Conservation (phyloP, 2,888 invertebrate species). For the Drosophila putrida region DNA sequence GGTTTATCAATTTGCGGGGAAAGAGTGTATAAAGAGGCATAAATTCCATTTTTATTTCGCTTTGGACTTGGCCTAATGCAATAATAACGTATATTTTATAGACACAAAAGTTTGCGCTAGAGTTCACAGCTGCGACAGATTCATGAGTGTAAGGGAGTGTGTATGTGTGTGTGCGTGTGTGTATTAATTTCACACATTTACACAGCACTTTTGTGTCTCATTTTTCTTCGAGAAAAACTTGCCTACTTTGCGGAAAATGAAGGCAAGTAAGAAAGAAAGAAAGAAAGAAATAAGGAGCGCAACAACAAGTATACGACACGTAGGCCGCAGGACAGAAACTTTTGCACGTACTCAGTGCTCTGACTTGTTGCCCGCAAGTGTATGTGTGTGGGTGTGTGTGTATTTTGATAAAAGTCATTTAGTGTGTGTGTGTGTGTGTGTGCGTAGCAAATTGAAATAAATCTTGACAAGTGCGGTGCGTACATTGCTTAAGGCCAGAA, state of each 20-base stretch:
- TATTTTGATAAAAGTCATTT: slow-evolving; percentile 66
- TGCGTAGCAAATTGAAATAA: slow-evolving; percentile 73
- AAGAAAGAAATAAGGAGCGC: slow-evolving; percentile 15
- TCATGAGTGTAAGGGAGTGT: slow-evolving; percentile 10
- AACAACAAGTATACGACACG: slow-evolving; percentile 54
- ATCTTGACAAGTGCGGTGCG: slow-evolving; percentile 73
- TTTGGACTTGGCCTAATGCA: slow-evolving; percentile 60
- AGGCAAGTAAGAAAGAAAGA: slow-evolving; percentile 26
- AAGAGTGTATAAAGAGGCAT: slow-evolving; percentile 35
- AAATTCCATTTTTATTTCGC: slow-evolving; percentile 59
- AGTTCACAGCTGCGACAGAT: slow-evolving; percentile 22
- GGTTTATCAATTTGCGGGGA: slow-evolving; percentile 49
- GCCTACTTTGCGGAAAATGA: slow-evolving; percentile 48
- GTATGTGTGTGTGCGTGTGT: slow-evolving; percentile 38
- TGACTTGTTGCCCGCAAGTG: slow-evolving; percentile 60
- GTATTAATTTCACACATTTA: slow-evolving; percentile 76
- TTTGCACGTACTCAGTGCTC: slow-evolving; percentile 50
- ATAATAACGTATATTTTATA: slow-evolving; percentile 74
- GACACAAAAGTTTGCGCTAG: slow-evolving; percentile 43
- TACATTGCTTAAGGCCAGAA: slow-evolving; percentile 41
- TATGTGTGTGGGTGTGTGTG: slow-evolving; percentile 31
- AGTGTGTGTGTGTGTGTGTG: slow-evolving; percentile 28
- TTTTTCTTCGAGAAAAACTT: slow-evolving; percentile 60
- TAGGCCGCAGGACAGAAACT: slow-evolving; percentile 48
- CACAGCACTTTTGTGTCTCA: slow-evolving; percentile 72